phyloP scores from a whole-genome alignment of 2,888 invertebrate genomes.

The Dryobota labecula region DNA sequence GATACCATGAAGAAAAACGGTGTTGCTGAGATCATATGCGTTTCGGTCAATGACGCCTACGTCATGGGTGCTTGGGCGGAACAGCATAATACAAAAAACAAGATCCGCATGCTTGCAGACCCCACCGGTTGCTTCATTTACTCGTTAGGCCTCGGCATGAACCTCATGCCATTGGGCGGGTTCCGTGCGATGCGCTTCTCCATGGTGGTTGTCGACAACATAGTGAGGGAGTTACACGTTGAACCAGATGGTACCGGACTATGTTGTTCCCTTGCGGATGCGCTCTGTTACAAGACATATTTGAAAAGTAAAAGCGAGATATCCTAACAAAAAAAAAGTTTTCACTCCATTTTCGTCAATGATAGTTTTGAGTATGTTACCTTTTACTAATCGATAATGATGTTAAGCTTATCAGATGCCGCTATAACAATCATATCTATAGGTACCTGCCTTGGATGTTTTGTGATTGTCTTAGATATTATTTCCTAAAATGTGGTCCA shows the following conservation, averaged over 20 bases:
- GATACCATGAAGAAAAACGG: constrained; percentile 94
- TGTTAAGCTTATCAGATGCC: neutral
- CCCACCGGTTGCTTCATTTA: constrained; percentile 31
- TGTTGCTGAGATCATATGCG: constrained; percentile 94
- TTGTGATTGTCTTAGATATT: neutral
- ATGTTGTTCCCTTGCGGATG: constrained; percentile 17
- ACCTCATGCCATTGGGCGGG: constrained; percentile 21
- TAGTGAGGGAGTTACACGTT: constrained; percentile 12
- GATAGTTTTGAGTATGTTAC: neutral
- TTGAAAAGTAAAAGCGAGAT: neutral
- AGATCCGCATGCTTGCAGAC: constrained; percentile 86
- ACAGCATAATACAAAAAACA: constrained; percentile 94
- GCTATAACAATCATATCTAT: neutral
- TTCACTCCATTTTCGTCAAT: neutral
- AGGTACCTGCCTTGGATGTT: neutral
- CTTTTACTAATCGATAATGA: neutral
- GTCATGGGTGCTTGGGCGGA: constrained; percentile 98
- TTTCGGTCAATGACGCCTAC: constrained; percentile 98
- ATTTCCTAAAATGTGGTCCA: neutral
- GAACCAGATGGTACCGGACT: constrained; percentile 43
- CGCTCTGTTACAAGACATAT: constrained; percentile 19
- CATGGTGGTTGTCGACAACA: constrained; percentile 30
- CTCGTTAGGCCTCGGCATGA: constrained; percentile 44
- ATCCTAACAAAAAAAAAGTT: neutral
- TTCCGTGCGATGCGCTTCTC: constrained; percentile 42